Evolutionary conservation across 2,113 vertebrate species (phyloP).

Genomic region (Apteryx mantelli): DNA sequence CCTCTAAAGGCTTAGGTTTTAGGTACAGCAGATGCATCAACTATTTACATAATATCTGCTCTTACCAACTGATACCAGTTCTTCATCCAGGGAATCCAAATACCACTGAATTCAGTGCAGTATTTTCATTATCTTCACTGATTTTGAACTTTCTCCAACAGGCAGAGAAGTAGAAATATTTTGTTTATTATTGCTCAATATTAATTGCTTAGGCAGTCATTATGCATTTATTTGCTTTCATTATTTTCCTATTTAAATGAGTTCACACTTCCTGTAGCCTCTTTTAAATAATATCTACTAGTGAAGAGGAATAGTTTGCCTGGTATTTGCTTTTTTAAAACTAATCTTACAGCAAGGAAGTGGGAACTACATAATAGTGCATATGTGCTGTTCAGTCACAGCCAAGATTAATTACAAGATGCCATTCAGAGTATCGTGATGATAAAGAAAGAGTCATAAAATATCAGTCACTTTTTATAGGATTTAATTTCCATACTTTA

Average conservation of each 20-base stretch:
- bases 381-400: background rate
- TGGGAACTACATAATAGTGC: background rate
- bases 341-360: background rate
- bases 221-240: background rate
- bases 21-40: background rate
- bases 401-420: conserved; percentile 29
- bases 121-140: background rate
- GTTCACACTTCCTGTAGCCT: background rate
- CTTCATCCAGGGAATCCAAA: background rate
- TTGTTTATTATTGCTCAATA: background rate
- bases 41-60: background rate
- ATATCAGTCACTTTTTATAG: background rate
- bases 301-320: background rate
- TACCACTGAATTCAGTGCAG: background rate
- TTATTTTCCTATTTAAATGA: background rate
- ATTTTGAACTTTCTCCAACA: background rate
- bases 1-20: background rate
- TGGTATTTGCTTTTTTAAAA: background rate
- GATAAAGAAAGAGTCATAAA: conserved; percentile 14
- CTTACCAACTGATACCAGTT: background rate
- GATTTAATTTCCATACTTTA: background rate
- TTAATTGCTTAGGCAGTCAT: background rate
- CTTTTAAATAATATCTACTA: background rate
- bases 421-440: background rate
- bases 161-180: background rate